Conservation (phyloP, 2,888 invertebrate species). For the Caenorhabditis macrosperma region DNA sequence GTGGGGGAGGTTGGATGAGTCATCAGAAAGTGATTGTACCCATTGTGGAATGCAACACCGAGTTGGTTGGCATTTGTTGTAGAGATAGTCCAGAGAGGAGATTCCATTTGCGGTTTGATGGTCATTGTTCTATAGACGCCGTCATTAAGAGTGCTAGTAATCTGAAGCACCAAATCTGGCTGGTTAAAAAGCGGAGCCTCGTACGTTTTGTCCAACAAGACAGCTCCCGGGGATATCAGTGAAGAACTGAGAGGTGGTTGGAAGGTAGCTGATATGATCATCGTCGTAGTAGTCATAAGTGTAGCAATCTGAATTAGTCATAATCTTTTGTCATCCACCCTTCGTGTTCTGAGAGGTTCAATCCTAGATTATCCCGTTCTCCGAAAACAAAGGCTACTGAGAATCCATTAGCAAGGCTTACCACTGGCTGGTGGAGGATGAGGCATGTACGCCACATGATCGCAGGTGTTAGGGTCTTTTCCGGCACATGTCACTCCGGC, state of each 20-base stretch:
- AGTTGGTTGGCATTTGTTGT: conserved; percentile 29
- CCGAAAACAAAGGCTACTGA: conserved; percentile 1
- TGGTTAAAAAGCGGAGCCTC: not conserved
- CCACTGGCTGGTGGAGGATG: conserved; percentile 60
- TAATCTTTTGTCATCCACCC: not conserved
- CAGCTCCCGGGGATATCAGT: conserved; percentile 62
- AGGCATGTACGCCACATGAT: conserved; percentile 71
- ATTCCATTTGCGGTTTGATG: conserved; percentile 52
- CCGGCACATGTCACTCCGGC: conserved; percentile 71
- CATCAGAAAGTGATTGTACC: conserved; percentile 33
- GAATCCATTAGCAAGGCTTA: conserved; percentile 25
- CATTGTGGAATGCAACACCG: conserved; percentile 53
- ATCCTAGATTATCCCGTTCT: conserved; percentile 18
- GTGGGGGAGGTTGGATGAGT: not conserved
- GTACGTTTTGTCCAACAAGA: conserved; percentile 41
- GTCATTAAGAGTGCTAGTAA: conserved; percentile 45
- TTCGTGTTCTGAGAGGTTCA: conserved; percentile 1
- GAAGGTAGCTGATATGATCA: conserved; percentile 58
- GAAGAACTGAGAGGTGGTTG: conserved; percentile 55
- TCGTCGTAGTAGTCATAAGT: conserved; percentile 61
- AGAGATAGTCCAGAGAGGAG: conserved; percentile 41
- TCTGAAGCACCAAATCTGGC: conserved; percentile 34
- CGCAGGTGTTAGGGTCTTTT: conserved; percentile 42
- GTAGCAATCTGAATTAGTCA: conserved; percentile 57
- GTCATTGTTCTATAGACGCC: conserved; percentile 12